Evolutionary conservation across 2,113 vertebrate species (phyloP).

Genomic region (Ptilorrhoa leucosticta): DNA sequence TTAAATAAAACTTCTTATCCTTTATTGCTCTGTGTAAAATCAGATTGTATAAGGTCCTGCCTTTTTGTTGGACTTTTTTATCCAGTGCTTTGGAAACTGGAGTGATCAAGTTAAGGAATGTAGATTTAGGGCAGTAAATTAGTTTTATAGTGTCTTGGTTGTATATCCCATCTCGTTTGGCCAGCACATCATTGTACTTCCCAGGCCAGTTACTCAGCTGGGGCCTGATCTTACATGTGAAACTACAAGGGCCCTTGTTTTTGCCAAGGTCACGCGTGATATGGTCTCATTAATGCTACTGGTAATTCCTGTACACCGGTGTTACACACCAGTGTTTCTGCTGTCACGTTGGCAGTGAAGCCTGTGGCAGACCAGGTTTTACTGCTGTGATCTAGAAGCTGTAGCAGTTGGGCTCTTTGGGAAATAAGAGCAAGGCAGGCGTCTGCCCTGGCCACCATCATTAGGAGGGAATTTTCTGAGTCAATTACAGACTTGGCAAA

Average conservation of each 20-base stretch:
- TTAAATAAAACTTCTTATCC: background rate
- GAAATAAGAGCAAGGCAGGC: background rate
- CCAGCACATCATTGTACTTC: background rate
- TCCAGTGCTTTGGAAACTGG: background rate
- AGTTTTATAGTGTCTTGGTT: background rate
- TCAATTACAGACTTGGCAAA: background rate
- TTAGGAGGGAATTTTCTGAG: background rate
- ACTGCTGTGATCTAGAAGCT: background rate
- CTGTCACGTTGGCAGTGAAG: background rate
- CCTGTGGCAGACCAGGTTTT: background rate
- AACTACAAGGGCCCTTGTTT: background rate
- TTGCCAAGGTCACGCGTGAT: background rate
- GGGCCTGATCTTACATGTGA: background rate
- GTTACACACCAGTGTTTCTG: background rate
- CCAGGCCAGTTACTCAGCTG: background rate
- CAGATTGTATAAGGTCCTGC: background rate
- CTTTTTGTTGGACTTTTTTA: background rate
- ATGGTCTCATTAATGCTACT: background rate
- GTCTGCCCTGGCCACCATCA: background rate
- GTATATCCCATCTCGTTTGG: background rate
- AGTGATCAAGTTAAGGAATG: background rate
- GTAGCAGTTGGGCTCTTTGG: background rate
- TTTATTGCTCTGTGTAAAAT: background rate
- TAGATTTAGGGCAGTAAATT: background rate
- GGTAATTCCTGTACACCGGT: background rate